Evolutionary conservation across 2,888 invertebrate species (phyloP), one percentile per base, ranked within the genome.

Genomic region (Serripes groenlandicus): DNA sequence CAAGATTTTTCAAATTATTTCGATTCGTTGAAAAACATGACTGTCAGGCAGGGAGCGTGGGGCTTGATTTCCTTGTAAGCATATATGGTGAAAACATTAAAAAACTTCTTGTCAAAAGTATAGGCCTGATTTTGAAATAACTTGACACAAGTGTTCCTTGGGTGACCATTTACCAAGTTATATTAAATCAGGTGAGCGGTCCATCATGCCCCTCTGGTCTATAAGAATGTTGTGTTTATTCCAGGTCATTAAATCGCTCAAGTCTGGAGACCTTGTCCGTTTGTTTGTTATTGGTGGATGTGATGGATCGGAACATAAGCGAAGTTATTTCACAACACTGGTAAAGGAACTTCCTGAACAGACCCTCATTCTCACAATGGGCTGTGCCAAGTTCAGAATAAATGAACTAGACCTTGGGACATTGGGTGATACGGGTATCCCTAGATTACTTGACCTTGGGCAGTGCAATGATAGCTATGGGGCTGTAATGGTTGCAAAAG

Each of bases 241-340:
- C 15, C 70, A 91, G 91, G 89, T 91, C 26, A 42, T 91, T 7
- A 77, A 83, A 34, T 90, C 91, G 7, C 84, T 91, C 2, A 68
- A 84, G 23, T 32, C 73, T 1, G 91, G 91, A 1, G 87, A 81
- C 4, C 77, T 91, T 32, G 83, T 89, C 70, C 75, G 90, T n/a
- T 62, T 91, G 26, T 90, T 91, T 72, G 88, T 91, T 2, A 90
- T 91, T n/a, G 91, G 91, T 11, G 91, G 91, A 18, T 91, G 91
- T 82, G 91, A 91, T 56, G 91, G 91, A 0, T 84, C 88, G 1
- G 91, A 91, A 78, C 87, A 91, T 80, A 90, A 89, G 75, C 77
- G 91, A 2, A 91, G 77, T 77, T 91, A 90, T 71, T 91, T 90
- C 76, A 85, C 90, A 3, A 85, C 81, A 15, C 80, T 91, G 0